A percentile compares a stretch with the other conserved stretches of the same genome.
phyloP scores from a whole-genome alignment of 2,797 vertebrate genomes.

The Premnoplex brunnescens region DNA sequence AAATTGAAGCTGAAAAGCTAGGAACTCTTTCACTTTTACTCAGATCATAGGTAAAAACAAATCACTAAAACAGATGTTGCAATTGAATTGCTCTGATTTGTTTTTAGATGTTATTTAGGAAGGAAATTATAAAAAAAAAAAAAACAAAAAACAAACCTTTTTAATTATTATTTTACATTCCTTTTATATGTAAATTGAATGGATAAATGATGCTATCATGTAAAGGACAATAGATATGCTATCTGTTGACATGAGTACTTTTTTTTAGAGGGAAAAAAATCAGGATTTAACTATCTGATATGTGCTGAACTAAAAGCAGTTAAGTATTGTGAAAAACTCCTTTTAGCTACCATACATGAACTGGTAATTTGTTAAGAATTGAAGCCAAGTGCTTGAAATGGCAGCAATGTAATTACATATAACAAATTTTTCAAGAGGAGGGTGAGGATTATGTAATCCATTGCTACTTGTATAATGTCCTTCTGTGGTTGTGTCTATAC shows the following conservation, averaged over 20 bases:
- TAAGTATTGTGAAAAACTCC: background rate
- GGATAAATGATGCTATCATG: background rate
- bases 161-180: background rate
- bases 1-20: background rate
- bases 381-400: background rate
- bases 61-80: background rate
- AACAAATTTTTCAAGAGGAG: background rate
- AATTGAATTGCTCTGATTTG: background rate
- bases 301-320: background rate
- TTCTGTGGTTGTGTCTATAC: background rate
- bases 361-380: background rate
- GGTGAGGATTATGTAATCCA: background rate
- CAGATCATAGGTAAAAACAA: background rate
- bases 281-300: background rate
- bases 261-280: background rate
- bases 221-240: background rate
- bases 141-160: accelerated
- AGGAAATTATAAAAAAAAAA: background rate
- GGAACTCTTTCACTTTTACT: background rate
- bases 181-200: background rate
- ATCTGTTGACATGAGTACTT: background rate
- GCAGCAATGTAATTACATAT: background rate
- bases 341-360: background rate
- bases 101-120: background rate
- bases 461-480: background rate